These are phyloP conservation scores for Boloria euphrosyne DNA, from an alignment of 2,888 invertebrate genomes.

Conservation along the genomic window DNA sequence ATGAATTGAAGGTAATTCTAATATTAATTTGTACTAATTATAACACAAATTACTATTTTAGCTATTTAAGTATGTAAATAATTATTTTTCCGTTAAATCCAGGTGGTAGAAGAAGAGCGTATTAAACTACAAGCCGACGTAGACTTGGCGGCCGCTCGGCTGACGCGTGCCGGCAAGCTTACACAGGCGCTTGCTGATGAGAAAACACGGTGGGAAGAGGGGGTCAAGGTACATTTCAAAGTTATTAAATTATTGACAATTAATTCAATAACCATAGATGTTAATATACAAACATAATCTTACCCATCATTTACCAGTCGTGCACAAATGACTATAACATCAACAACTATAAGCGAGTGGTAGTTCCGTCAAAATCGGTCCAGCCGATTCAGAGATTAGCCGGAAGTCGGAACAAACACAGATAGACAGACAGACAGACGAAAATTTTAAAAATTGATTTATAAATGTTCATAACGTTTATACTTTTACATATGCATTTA, in stretches of 20 bases:
- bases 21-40: background rate
- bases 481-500: too few relatives aligned
- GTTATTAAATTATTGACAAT: background rate
- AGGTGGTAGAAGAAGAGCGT: conserved; percentile 87
- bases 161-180: conserved; percentile 91
- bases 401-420: too few relatives aligned
- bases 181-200: conserved; percentile 94
- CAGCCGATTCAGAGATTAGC: too few relatives aligned
- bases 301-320: too few relatives aligned
- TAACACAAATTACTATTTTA: background rate
- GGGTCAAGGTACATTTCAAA: conserved; percentile 79
- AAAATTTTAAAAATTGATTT: too few relatives aligned
- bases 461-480: too few relatives aligned
- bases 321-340: too few relatives aligned
- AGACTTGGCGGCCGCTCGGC: conserved; percentile 88
- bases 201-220: conserved; percentile 91
- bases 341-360: too few relatives aligned
- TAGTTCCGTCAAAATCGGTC: too few relatives aligned
- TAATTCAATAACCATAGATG: too few relatives aligned
- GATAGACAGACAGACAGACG: too few relatives aligned
- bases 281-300: too few relatives aligned
- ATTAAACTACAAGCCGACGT: conserved; percentile 89
- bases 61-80: background rate
- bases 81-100: conserved; percentile 33
- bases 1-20: conserved; percentile 85